Evolutionary conservation across 2,113 vertebrate genomes (phyloP).

Genomic region (Poeciliopsis prolifica): DNA sequence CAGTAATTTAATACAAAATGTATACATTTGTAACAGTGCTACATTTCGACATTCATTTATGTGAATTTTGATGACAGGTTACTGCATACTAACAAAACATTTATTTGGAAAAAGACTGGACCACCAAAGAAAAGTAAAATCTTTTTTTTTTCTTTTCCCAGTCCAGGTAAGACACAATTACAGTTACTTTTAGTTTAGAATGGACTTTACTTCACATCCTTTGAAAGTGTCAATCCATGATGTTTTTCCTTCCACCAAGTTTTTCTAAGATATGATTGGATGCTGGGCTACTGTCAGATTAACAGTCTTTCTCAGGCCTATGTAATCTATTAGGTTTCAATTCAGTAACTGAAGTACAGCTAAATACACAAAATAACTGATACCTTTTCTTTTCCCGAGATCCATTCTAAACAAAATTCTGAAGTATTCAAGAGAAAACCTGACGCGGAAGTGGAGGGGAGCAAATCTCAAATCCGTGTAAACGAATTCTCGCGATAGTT

Average conservation of each 20-base stretch:
- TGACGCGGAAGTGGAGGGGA: neutral
- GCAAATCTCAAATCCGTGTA: neutral
- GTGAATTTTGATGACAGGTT: neutral
- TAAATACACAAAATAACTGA: neutral
- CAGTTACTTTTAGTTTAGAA: neutral
- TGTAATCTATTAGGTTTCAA: no score
- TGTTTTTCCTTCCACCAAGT: neutral
- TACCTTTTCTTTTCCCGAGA: neutral
- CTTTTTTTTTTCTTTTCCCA: no score
- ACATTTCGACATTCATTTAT: neutral
- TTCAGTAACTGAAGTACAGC: no score
- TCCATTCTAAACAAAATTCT: neutral
- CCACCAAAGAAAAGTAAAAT: no score
- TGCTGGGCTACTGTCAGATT: neutral
- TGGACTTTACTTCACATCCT: neutral
- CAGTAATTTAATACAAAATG: no score
- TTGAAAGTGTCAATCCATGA: neutral
- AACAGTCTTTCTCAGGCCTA: no score
- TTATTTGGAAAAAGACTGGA: no score
- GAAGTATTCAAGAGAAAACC: neutral
- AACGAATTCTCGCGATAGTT: conserved; percentile 51
- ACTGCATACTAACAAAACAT: no score
- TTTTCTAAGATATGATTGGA: neutral
- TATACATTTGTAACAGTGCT: no score
- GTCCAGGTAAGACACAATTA: no score